Base-by-base conservation (phyloP, 2,888 invertebrate genomes). In the Drosophila paramelanica region DNA sequence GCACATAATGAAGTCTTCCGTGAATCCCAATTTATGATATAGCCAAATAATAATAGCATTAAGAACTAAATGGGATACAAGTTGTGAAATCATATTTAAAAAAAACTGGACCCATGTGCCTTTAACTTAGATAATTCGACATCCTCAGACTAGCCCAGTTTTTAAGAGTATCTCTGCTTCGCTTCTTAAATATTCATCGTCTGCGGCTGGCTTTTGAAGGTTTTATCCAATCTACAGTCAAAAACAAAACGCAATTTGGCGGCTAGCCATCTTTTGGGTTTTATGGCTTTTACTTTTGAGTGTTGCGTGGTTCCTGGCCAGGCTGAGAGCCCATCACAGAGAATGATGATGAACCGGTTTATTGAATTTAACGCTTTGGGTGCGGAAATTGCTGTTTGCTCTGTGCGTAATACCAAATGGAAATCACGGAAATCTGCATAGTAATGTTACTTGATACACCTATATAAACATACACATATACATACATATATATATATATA, bases 351-450 rank as follows among this genome's bases (percentile, higher is more conserved):
- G 64, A 72, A 31, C 65, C 39, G 69, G 73, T 68, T 78, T 71
- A 80, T 79, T 73, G 75, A 73, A 74, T 75, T 77, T 55, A 68
- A 62, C 43, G 58, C 39, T 64, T 41, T 60, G 55, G 43, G 52
- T 27, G 46, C 64, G 71, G 76, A 79, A 75, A 74, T 65, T 64
- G 55, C 51, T 62, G 60, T 58, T 60, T 58, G 46, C 46, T 47
- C 64, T 17, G 53, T 49, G 57, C 27, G 53, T 45, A 77, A 73
- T 73, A 73, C 67, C 64, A 61, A 81, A 75, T 64, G 77, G 69
- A 80, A 88, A 80, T 72, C 70, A 68, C 60, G 60, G 77, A 81
- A 87, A 84, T 88, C 81, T 88, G 68, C 89, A 89, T 89, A 81
- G 47, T 49, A 77, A 62, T 74, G 42, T 20, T 27, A 10, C 33